These are phyloP conservation scores for Venturia canescens DNA, from an alignment of 1,140 invertebrate species.

Conservation along the genomic window DNA sequence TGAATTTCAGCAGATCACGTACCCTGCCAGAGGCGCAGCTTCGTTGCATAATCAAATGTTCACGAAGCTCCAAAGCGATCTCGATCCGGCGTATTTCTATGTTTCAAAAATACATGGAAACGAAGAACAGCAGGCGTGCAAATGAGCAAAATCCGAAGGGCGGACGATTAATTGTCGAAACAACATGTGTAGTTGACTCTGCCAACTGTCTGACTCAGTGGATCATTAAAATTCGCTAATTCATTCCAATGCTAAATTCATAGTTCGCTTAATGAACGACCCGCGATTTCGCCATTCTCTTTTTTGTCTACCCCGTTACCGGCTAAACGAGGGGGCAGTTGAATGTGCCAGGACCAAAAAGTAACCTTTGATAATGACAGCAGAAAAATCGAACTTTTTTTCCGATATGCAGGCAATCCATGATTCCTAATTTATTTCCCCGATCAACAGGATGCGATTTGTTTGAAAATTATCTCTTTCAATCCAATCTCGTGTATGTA, in stretches of 20 bases:
- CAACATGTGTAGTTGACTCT: slow-evolving; percentile 47
- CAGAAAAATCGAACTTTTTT: too few relatives aligned
- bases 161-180: neutral
- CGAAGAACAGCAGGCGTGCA: neutral
- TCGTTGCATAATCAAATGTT: too few relatives aligned
- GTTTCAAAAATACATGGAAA: neutral
- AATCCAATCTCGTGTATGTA: too few relatives aligned
- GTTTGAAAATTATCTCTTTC: too few relatives aligned
- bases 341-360: too few relatives aligned
- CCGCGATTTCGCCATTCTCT: neutral
- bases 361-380: neutral
- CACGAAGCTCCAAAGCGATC: too few relatives aligned
- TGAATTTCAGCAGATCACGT: neutral
- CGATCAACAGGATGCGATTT: too few relatives aligned
- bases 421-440: too few relatives aligned
- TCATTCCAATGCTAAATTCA: slow-evolving; percentile 51
- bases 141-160: neutral
- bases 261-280: slow-evolving; percentile 31
- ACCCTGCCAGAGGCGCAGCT: too few relatives aligned
- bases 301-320: neutral
- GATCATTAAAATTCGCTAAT: slow-evolving; percentile 60
- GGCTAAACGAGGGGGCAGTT: neutral
- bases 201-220: slow-evolving; percentile 41
- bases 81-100: too few relatives aligned
- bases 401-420: too few relatives aligned